A percentile compares a stretch with the other conserved stretches of the same genome.
phyloP scores from a whole-genome alignment of 2,113 vertebrate genomes.

The Cottus gobio region DNA sequence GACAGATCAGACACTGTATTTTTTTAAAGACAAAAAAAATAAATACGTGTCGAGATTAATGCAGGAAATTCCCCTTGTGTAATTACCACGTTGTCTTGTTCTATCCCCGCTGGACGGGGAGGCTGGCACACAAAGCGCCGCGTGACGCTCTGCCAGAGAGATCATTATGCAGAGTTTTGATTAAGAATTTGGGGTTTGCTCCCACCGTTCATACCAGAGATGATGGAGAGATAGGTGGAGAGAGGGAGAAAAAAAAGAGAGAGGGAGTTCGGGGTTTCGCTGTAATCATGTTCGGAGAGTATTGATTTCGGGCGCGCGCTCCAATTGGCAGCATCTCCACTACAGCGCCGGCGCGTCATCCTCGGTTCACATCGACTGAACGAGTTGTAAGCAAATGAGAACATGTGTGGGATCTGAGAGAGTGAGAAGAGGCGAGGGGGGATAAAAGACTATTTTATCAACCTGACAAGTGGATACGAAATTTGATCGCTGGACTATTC shows the following conservation, averaged over 20 bases:
- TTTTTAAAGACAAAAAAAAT: constrained; percentile 3
- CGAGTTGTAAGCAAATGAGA: constrained; percentile 83
- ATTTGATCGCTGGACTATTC: constrained; percentile 59
- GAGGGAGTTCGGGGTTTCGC: constrained; percentile 58
- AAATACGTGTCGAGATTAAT: constrained; percentile 3
- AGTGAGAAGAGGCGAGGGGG: constrained; percentile 53
- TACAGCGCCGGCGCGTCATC: constrained; percentile 82
- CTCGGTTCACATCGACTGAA: constrained; percentile 76
- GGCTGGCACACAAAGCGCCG: constrained; percentile 52
- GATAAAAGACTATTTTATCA: constrained; percentile 60
- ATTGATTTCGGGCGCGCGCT: constrained; percentile 79
- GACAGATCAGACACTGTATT: not conserved
- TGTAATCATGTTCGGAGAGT: constrained; percentile 77
- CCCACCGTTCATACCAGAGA: constrained; percentile 25
- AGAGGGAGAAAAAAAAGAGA: not conserved
- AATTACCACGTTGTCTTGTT: constrained; percentile 2
- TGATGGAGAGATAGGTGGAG: not conserved
- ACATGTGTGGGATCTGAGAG: constrained; percentile 77
- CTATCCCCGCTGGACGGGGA: constrained; percentile 28
- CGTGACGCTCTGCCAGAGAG: constrained; percentile 47
- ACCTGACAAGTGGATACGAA: constrained; percentile 69
- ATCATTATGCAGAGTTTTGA: constrained; percentile 60
- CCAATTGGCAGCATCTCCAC: constrained; percentile 83
- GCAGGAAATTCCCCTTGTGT: constrained; percentile 30
- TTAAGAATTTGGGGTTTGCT: constrained; percentile 43